Evolutionary conservation across 1,140 invertebrate species (phyloP), one percentile per base, ranked within the genome.

Genomic region (Rhagoletis pomonella): DNA sequence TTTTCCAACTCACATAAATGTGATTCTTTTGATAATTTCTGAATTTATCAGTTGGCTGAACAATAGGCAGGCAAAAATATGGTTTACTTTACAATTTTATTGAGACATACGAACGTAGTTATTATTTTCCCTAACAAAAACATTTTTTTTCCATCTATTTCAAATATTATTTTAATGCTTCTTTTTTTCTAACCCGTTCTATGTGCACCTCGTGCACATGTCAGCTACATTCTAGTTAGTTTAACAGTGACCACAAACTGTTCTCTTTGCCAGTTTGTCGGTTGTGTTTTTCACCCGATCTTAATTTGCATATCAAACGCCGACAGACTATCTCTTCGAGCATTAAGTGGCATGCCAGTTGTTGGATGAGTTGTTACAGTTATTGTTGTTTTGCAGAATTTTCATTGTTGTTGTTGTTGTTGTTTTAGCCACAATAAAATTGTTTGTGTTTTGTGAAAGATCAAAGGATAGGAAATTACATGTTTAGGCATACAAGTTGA

Each of bases 231-330:
- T 55, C 50, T 7, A 39, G 4, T 65, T 39, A 39, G 12, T 44
- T 3, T 3, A 69, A 7, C 14, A 44, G 29, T 14, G 10, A 12
- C 39, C 39, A 14, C 65, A 44, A 69, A 42, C 19, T 12, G 39
- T 44, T 69, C 39, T 17, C 3, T 2, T 10, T 67, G 5, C 2
- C 64, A 2, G 1, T 67, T 67, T 67, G 9, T 12, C 12, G n/a
- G 4, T 65, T 65, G 29, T 67, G 9, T 3, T 12, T 14, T 29
- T 65, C 29, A 39, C 29, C 39, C 5, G 12, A 39, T 17, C 42
- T 69, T 3, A n/a, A 73, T 73, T 73, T 73, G 42, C 67, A 73
- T 73, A 73, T 73, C 67, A 73, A 73, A 44, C 14, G 42, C 14
- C 44, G 39, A 44, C 42, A 47, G 67, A 69, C 67, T 42, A 69